Evolutionary conservation across 2,797 vertebrate species (phyloP), one percentile per base, ranked within the genome.

Genomic region (Triplophysa bombifrons): DNA sequence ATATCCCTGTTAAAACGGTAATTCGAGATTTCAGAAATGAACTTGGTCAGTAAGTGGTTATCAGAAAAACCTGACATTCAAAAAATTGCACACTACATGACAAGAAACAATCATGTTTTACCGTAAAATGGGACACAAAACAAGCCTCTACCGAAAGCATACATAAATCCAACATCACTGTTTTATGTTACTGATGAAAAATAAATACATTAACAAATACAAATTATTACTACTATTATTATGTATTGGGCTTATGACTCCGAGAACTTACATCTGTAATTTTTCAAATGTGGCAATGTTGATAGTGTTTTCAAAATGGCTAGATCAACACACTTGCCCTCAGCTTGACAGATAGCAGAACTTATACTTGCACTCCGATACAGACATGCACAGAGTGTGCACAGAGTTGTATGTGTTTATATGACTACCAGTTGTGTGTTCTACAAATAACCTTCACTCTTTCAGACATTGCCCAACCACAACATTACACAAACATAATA

Each of bases 151-250:
- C 78, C 80, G 83, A 58, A 44, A 60, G 87, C 85, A 91, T 88
- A 90, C 86, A 71, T 68, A 73, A 74, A 89, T 89, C 64, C 50
- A 30, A 53, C 0, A 73, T 50, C 61, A 63, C 38, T 75, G 89
- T 84, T 83, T 87, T 90, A 89, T 84, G 88, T 90, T 89, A 41
- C 85, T 86, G 87, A 91, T 91, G 80, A 92, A 61, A 93, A 93
- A 94, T 93, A 94, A 94, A 94, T 93, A 93, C 88, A 91, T 91
- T 88, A 90, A 93, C 90, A 91, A 89, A 92, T 91, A 91, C 85
- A 92, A 92, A 91, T 88, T 56, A 91, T 91, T 13, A 48, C 13
- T 13, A 48, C 11, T 46, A 46, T 11, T 48, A 3, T 48, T 90
- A 80, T 85, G 82, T 85, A 83, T 85, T 87, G 83, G 87, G 87